Evolutionary conservation across 2,113 vertebrate genomes (phyloP), one percentile per base, ranked within the genome.

Genomic region (Malurus elegans): DNA sequence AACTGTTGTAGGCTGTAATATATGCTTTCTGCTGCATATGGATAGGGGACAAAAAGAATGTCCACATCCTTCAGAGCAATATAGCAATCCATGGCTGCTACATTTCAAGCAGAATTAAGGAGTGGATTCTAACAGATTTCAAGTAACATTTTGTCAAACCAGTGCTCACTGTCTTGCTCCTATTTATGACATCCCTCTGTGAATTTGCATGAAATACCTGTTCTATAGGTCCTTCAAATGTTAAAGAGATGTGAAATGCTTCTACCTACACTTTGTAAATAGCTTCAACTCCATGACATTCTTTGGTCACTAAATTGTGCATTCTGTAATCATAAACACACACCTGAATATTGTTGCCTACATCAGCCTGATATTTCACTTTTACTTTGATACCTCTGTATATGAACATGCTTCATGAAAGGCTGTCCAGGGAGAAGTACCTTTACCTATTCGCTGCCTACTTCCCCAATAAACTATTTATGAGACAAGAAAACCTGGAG

Each of bases 141-240:
- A 67, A 9, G 34, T 28, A 73, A 72, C 16, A 71, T 61, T 62
- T 74, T 88, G 40, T 51, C 29, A 81, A 56, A 91, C 3, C 18
- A 80, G 6, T 34, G 4, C 10, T 89, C 75, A 28, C 17, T 58
- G 20, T 71, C 48, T 79, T 69, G 19, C 6, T 90, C 21, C 17
- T 64, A 28, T 75, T 79, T 80, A 76, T 64, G 51, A 18, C 25
- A 71, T 82, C 93, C 16, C 32, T 86, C 42, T 76, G 4, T 21
- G 76, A 79, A 94, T 94, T 85, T 95, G 7, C 67, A 83, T 92
- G 38, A 85, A 60, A 13, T 72, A 88, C 21, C 12, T 38, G n/a
- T 83, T 84, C 29, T 56, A 26, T 70, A 92, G 47, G 36, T 53
- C 29, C 38, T 85, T 67, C 80, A 87, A 82, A 91, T 60, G 9